phyloP scores from a whole-genome alignment of 2,113 vertebrate genomes.

The Ictalurus punctatus region DNA sequence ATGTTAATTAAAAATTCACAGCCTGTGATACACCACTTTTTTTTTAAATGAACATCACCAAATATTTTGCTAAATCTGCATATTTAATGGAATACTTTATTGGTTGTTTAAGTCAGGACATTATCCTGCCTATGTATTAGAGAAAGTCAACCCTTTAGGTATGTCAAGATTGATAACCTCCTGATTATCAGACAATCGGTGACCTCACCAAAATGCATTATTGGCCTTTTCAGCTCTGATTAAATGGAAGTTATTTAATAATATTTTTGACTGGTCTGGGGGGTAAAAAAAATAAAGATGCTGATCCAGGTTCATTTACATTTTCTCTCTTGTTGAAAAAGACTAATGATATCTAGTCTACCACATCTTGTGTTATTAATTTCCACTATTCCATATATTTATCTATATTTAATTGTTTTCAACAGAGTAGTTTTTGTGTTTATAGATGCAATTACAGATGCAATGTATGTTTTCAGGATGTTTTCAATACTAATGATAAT shows the following conservation, averaged over 20 bases:
- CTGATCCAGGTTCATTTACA: neutral
- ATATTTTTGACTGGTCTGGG: neutral
- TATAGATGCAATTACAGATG: neutral
- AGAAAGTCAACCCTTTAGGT: neutral
- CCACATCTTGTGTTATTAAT: neutral
- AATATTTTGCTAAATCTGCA: no score
- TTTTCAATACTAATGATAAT: neutral
- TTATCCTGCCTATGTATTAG: neutral
- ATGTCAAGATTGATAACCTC: neutral
- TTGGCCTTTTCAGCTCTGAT: neutral
- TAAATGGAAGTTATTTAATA: neutral
- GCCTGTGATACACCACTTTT: no score
- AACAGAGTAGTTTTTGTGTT: neutral
- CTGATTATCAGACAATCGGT: constrained; percentile 4
- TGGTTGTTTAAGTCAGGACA: no score
- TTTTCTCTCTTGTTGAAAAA: neutral
- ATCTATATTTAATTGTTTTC: neutral
- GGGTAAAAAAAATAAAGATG: neutral
- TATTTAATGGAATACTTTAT: no score
- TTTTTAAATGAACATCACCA: no score
- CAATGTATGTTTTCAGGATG: no score
- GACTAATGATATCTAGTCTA: neutral
- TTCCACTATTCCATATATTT: neutral
- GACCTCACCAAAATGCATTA: constrained; percentile 38
- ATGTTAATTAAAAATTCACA: no score